Conservation (phyloP, 2,113 vertebrate genomes). For the Micronisus gabar region DNA sequence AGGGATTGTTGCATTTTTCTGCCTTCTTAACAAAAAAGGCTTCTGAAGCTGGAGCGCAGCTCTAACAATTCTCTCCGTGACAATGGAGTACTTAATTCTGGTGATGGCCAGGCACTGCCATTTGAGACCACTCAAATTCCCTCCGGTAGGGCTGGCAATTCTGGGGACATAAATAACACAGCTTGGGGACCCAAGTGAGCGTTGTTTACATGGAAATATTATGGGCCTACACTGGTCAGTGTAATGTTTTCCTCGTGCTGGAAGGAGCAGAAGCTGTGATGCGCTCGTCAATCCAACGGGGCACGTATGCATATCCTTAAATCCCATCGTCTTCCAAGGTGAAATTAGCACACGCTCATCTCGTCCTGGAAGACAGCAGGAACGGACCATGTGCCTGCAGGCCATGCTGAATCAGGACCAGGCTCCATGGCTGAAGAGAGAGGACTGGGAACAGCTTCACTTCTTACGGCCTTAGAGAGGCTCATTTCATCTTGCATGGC, state of each 20-base stretch:
- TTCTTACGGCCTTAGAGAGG: neutral
- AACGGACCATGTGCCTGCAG: accelerated
- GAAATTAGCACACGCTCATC: neutral
- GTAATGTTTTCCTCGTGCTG: neutral
- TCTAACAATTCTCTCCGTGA: constrained; percentile 31
- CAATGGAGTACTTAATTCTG: constrained; percentile 41
- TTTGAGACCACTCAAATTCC: constrained; percentile 19
- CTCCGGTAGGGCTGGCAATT: neutral
- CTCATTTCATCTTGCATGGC: neutral
- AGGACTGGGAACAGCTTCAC: neutral
- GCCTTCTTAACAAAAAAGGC: constrained; percentile 20
- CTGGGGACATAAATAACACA: constrained; percentile 37
- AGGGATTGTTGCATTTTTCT: neutral
- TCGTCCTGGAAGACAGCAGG: neutral
- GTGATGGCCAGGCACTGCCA: neutral
- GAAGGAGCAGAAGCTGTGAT: neutral
- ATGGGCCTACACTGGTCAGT: neutral
- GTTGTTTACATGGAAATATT: neutral
- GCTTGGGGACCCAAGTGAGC: neutral
- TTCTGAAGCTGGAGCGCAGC: constrained; percentile 14
- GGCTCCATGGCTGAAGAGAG: neutral
- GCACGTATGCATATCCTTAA: neutral
- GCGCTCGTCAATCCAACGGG: accelerated
- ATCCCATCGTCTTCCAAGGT: neutral
- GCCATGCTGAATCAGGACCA: neutral